phyloP scores from a whole-genome alignment of 2,113 vertebrate genomes.

The Festucalex cinctus region DNA sequence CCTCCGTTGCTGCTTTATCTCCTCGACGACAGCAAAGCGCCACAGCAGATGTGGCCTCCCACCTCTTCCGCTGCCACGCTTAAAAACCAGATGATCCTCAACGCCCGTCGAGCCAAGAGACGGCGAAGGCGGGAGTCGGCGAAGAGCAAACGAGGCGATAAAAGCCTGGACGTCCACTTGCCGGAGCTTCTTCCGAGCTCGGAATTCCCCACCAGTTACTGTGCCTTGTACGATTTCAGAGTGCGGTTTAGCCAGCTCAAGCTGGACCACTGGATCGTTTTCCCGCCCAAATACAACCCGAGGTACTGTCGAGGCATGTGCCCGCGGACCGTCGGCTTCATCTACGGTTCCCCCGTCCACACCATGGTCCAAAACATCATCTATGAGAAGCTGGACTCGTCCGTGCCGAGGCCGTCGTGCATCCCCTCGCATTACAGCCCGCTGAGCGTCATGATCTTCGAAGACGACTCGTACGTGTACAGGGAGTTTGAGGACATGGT shows the following conservation, averaged over 20 bases:
- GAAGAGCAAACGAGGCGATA: slow-evolving; percentile 29
- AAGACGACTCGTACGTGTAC: slow-evolving; percentile 86
- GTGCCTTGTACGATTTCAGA: slow-evolving; percentile 85
- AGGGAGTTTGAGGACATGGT: slow-evolving; percentile 96
- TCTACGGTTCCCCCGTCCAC: slow-evolving; percentile 88
- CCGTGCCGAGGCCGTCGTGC: slow-evolving; percentile 84
- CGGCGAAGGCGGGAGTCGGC: slow-evolving; percentile 65
- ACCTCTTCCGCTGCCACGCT: slow-evolving; percentile 8
- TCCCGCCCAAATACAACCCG: slow-evolving; percentile 87
- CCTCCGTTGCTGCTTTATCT: slow-evolving; percentile 88
- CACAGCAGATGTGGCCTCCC: slow-evolving; percentile 63
- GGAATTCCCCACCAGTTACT: slow-evolving; percentile 78
- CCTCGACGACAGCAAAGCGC: slow-evolving; percentile 80
- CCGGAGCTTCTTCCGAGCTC: slow-evolving; percentile 74
- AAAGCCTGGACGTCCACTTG: slow-evolving; percentile 52
- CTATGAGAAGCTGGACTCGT: slow-evolving; percentile 83
- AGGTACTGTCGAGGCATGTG: slow-evolving; percentile 90
- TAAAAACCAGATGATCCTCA: slow-evolving; percentile 25
- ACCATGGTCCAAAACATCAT: slow-evolving; percentile 93
- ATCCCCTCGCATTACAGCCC: slow-evolving; percentile 88
- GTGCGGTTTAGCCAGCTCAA: slow-evolving; percentile 88
- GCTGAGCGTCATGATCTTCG: slow-evolving; percentile 85
- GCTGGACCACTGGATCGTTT: slow-evolving; percentile 92
- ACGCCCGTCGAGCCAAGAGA: slow-evolving; percentile 43
- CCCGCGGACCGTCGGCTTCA: slow-evolving; percentile 78